Base-by-base conservation (phyloP, 2,888 invertebrate species). In the Melinaea menophilus region DNA sequence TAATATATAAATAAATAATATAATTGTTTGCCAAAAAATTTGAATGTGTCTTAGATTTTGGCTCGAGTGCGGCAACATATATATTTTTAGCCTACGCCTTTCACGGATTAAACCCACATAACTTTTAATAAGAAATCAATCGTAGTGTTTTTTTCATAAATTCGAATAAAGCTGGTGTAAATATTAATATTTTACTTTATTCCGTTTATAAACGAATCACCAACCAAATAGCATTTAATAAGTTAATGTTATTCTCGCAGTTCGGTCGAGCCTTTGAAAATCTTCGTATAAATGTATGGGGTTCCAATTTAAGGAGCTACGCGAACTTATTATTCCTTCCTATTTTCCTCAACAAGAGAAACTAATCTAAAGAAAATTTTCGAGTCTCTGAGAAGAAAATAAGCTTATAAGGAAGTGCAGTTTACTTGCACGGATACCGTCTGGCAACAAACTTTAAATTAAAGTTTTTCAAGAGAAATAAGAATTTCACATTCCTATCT, bases 301-400 rank as follows among this genome's bases (percentile, higher is more conserved):
- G 80, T 79, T 84, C 83, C 86, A 87, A 87, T 88, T 88, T 86
- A 81, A 81, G 81, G 79, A 77, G 77, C 82, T 80, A 82, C 80
- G 79, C 79, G 75, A 84, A 84, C 87, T 86, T 88, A 86, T 88
- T 89, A 88, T 88, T 86, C 84, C 80, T 77, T 84, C 79, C 80
- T 87, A 85, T 89, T 90, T 88, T 84, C 73, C 85, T 78, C 87
- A 88, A 90, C 88, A 89, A 88, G 87, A 86, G 85, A 88, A 90
- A 90, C 89, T 90, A 90, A 90, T 90, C 87, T 89, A 88, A 90
- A 90, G 87, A 88, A 90, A 89, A 87, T 88, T 90, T 90, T 89
- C 87, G 84, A 85, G 87, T 84, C 84, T 76, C 83, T 77, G 78
- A 78, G 81, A 86, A 84, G 73, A 89, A 89, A 90, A 90, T 89